A percentile compares a stretch with the other conserved stretches of the same genome.
Evolutionary conservation across 2,888 invertebrate species (phyloP).

Genomic region (Acholoe squamosa): DNA sequence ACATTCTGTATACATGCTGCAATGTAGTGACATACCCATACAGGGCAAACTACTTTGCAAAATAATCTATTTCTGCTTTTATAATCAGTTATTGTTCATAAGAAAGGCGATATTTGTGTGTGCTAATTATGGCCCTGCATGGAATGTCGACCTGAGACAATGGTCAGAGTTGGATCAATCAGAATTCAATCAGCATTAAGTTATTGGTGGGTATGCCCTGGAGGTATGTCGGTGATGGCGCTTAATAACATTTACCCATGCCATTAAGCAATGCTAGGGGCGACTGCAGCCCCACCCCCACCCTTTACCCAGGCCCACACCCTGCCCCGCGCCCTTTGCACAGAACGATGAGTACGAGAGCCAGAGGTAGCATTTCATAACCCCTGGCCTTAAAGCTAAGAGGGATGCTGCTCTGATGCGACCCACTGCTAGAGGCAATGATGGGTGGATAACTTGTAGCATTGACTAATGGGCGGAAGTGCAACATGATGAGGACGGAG

Average conservation of each 20-base stretch:
- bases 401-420: background rate
- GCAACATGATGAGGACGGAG: background rate
- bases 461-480: background rate
- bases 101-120: background rate
- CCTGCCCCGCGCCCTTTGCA: background rate
- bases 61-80: background rate
- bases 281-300: background rate
- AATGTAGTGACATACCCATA: background rate
- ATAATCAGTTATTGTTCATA: background rate
- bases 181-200: slow-evolving; percentile 36
- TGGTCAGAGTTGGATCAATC: slow-evolving; percentile 35
- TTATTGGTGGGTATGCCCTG: background rate
- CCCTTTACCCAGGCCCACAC: background rate
- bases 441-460: background rate
- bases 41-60: background rate
- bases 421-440: background rate
- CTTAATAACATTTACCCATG: slow-evolving; percentile 25
- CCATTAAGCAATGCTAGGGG: slow-evolving; percentile 11
- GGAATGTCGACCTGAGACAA: background rate
- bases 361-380: background rate
- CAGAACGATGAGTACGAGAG: background rate
- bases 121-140: background rate
- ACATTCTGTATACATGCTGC: background rate
- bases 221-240: background rate
- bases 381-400: background rate